Percentiles rank a stretch among this genome's conserved stretches.
Conservation (phyloP, 2,113 vertebrate species). For the Syngnathoides biaculeatus region DNA sequence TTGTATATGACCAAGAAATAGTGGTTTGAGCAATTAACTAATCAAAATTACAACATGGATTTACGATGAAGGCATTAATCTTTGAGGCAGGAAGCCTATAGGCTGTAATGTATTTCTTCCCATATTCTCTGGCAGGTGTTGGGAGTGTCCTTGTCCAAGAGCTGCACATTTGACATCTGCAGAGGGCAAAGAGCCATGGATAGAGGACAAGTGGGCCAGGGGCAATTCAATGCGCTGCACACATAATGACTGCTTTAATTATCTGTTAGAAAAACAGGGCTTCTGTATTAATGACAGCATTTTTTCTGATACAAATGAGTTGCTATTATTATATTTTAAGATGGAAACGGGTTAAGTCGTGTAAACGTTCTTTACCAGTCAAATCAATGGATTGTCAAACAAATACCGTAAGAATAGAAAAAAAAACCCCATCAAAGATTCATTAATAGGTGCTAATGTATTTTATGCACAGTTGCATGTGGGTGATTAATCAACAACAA, state of each 20-base stretch:
- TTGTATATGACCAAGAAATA: constrained; percentile 55
- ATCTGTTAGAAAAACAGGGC: not conserved
- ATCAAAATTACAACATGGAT: constrained; percentile 63
- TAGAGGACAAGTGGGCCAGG: constrained; percentile 38
- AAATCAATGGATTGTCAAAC: not conserved
- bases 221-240: constrained; percentile 52
- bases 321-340: not conserved
- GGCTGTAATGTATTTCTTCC: constrained; percentile 63
- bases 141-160: constrained; percentile 64
- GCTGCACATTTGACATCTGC: constrained; percentile 46
- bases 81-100: constrained; percentile 38
- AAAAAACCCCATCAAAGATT: no score
- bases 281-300: not conserved
- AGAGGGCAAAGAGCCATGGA: constrained; percentile 56
- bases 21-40: constrained; percentile 67
- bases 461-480: no score
- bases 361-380: no score
- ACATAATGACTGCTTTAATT: constrained; percentile 33
- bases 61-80: constrained; percentile 54
- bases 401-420: not conserved
- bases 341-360: not conserved
- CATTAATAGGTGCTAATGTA: no score
- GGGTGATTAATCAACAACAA: no score
- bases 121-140: constrained; percentile 56
- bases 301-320: not conserved